A percentile compares a stretch with the other conserved stretches of the same genome.
Evolutionary conservation across 2,888 invertebrate species (phyloP).

Genomic region (Molorchus minor): DNA sequence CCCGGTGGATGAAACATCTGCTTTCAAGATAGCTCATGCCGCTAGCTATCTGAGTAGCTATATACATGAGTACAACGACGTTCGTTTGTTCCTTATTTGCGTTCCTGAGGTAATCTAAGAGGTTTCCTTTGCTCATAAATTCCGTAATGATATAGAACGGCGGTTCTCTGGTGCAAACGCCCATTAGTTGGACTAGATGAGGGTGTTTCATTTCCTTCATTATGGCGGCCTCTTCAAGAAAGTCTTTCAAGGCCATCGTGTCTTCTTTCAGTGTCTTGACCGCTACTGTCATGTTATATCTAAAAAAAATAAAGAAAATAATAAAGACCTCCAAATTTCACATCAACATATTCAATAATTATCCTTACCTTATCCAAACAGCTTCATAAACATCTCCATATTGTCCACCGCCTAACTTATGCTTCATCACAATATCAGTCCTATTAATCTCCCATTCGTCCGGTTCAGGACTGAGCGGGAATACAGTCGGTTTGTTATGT

Average conservation of each 20-base stretch:
- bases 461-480: constrained; percentile 90
- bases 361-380: constrained; percentile 80
- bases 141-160: constrained; percentile 99
- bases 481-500: constrained; percentile 93
- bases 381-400: constrained; percentile 98
- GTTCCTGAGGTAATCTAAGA: constrained; percentile 93
- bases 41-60: constrained; percentile 99
- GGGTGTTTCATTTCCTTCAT: constrained; percentile 99
- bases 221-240: constrained; percentile 97
- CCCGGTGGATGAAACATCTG: constrained; percentile 95
- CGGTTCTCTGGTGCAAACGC: constrained; percentile 97
- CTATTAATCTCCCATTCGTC: constrained; percentile 99
- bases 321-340: no score
- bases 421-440: constrained; percentile 98
- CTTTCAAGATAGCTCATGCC: constrained; percentile 99
- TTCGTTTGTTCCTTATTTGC: constrained; percentile 87
- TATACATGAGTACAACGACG: constrained; percentile 96
- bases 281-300: constrained; percentile 95
- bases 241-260: constrained; percentile 99
- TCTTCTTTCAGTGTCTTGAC: constrained; percentile 99
- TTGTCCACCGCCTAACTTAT: constrained; percentile 94
- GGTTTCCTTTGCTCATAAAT: constrained; percentile 98
- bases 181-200: constrained; percentile 96
- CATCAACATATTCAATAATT: no score
- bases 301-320: constrained; percentile 43